Evolutionary conservation across 64 coral and sea anemone genomes (phyloP).

Genomic region (Pocillopora verrucosa): DNA sequence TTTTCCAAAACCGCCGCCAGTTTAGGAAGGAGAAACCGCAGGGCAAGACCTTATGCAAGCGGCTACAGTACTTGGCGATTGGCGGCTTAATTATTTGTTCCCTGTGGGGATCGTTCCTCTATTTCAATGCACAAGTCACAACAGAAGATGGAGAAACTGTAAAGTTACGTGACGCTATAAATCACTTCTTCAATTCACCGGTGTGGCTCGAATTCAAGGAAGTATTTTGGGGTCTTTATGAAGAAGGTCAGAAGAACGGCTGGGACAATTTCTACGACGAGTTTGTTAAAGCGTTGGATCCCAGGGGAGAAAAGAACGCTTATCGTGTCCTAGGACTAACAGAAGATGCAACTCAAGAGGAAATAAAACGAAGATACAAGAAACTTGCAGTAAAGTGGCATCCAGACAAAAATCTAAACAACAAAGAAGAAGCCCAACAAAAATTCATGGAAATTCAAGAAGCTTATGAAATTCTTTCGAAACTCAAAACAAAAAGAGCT

Average conservation of each 20-base stretch:
- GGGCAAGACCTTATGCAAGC: constrained; percentile 66
- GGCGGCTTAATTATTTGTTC: constrained; percentile 70
- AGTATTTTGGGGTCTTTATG: constrained; percentile 78
- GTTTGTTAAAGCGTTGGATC: constrained; percentile 94
- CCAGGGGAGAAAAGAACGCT: constrained; percentile 97
- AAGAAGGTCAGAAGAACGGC: constrained; percentile 89
- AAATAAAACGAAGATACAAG: constrained; percentile 94
- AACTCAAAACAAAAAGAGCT: constrained; percentile 77
- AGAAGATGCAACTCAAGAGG: constrained; percentile 85
- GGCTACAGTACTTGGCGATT: constrained; percentile 66
- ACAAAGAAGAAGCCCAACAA: constrained; percentile 90
- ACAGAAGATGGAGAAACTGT: constrained; percentile 98
- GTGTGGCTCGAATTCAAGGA: constrained; percentile 96
- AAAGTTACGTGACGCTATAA: constrained; percentile 90
- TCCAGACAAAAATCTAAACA: constrained; percentile 74
- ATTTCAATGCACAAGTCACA: constrained; percentile 91
- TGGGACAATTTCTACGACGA: constrained; percentile 98
- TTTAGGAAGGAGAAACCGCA: constrained; percentile 58
- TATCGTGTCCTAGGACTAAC: constrained; percentile 82
- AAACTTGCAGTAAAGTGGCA: constrained; percentile 93
- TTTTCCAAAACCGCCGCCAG: constrained; percentile 78
- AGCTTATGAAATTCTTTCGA: constrained; percentile 95
- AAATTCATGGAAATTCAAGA: constrained; percentile 98
- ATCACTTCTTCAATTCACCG: constrained; percentile 98
- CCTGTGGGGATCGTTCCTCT: constrained; percentile 88